Conservation (phyloP, 2,888 invertebrate species). For the Drosophila anomalata region DNA sequence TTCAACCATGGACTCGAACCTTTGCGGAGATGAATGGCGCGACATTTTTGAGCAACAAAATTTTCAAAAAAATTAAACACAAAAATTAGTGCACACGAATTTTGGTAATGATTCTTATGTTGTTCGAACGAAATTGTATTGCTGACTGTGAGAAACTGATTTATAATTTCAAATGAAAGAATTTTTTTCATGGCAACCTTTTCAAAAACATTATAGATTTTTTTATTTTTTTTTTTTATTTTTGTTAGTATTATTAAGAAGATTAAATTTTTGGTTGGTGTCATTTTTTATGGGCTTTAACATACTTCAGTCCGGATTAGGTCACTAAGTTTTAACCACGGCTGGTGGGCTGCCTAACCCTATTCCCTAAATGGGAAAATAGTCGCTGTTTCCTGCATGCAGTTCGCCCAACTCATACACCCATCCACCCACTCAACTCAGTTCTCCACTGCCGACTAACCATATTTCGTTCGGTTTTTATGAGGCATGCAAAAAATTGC, state of each 20-base stretch:
- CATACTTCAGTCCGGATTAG: background rate
- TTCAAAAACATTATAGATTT: too few relatives aligned
- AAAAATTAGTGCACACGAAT: background rate
- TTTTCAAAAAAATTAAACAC: background rate
- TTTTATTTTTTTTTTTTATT: too few relatives aligned
- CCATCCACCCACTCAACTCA: conserved; percentile 4
- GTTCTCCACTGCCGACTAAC: conserved; percentile 34
- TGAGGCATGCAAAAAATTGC: conserved; percentile 71
- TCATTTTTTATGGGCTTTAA: background rate
- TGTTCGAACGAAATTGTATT: background rate
- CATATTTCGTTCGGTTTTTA: conserved; percentile 75
- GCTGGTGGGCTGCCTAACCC: conserved; percentile 32
- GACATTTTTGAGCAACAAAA: background rate
- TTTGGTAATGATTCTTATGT: background rate
- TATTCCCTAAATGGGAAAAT: conserved; percentile 37
- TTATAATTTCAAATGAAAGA: background rate
- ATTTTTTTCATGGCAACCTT: background rate
- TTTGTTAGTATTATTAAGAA: background rate
- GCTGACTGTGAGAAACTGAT: background rate
- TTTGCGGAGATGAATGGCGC: background rate
- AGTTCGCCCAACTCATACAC: conserved; percentile 29
- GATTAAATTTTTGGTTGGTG: background rate
- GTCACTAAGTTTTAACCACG: conserved; percentile 23
- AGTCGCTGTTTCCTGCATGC: conserved; percentile 65
- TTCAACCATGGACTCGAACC: conserved; percentile 2